Conservation (phyloP, 2,797 vertebrate genomes). For the Dicrostonyx torquatus region DNA sequence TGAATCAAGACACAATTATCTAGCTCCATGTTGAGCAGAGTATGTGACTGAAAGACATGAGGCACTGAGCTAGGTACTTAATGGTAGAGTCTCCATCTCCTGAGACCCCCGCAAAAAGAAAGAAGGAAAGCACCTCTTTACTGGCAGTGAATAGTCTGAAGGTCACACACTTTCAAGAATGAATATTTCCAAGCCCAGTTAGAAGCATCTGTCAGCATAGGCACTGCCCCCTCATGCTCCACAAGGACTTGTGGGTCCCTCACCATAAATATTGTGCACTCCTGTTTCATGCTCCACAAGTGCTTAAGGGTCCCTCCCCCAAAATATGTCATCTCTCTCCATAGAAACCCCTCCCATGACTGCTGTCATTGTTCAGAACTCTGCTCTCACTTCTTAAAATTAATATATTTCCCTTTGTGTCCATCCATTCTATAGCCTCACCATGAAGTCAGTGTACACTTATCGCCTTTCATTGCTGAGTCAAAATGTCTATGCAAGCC, state of each 20-base stretch:
- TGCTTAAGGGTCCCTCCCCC: neutral
- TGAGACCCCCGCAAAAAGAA: neutral
- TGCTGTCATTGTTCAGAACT: neutral
- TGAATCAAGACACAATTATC: constrained; percentile 31
- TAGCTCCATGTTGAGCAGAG: constrained; percentile 14
- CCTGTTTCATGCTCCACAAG: neutral
- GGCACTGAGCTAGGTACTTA: neutral
- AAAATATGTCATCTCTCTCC: neutral
- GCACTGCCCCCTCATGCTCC: neutral
- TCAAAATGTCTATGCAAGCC: neutral
- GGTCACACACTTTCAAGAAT: constrained; percentile 4
- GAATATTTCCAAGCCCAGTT: neutral
- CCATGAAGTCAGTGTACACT: neutral
- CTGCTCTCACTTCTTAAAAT: neutral
- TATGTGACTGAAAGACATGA: neutral
- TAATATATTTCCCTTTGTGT: neutral
- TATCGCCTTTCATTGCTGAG: neutral
- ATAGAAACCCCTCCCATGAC: neutral
- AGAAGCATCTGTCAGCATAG: neutral
- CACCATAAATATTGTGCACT: neutral
- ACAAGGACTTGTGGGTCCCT: neutral
- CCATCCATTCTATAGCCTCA: neutral
- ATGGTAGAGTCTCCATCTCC: neutral
- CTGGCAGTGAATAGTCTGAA: neutral
- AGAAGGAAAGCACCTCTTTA: neutral